Percentiles rank a stretch among this genome's conserved stretches.
These are phyloP conservation scores for Tenodera sinensis DNA, from an alignment of 2,888 invertebrate genomes.

Conservation along the genomic window DNA sequence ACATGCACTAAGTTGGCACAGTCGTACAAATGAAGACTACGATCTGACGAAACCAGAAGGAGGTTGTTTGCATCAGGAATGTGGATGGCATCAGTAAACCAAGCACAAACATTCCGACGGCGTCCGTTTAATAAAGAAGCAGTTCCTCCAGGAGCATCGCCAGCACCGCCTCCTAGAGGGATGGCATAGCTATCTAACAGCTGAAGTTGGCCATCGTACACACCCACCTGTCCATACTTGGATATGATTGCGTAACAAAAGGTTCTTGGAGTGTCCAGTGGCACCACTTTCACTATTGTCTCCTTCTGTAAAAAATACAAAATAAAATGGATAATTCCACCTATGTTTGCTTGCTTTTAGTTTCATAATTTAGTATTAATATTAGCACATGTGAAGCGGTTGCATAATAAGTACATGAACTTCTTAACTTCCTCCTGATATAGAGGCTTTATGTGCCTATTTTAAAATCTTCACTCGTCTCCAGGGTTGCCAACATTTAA, in stretches of 20 bases:
- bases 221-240: conserved; percentile 56
- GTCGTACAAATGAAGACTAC: conserved; percentile 58
- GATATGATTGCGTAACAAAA: conserved; percentile 60
- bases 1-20: conserved; percentile 53
- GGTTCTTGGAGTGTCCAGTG: conserved; percentile 53
- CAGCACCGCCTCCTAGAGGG: background rate
- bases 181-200: conserved; percentile 37
- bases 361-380: background rate
- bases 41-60: conserved; percentile 54
- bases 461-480: too few species aligned
- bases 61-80: conserved; percentile 54
- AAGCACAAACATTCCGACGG: conserved; percentile 36
- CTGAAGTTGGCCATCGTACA: conserved; percentile 55
- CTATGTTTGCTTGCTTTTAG: background rate
- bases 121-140: background rate
- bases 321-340: too few species aligned
- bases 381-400: background rate
- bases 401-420: too few species aligned
- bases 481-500: too few species aligned
- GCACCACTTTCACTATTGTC: conserved; percentile 55
- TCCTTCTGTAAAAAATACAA: conserved; percentile 52
- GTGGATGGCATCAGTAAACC: conserved; percentile 62
- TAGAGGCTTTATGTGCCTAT: too few species aligned
- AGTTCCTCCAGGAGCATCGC: background rate
- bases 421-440: too few species aligned